A percentile compares a stretch with the other conserved stretches of the same genome.
These are phyloP conservation scores for Acyrthosiphon pisum DNA, from an alignment of 1,140 invertebrate genomes.

Conservation along the genomic window DNA sequence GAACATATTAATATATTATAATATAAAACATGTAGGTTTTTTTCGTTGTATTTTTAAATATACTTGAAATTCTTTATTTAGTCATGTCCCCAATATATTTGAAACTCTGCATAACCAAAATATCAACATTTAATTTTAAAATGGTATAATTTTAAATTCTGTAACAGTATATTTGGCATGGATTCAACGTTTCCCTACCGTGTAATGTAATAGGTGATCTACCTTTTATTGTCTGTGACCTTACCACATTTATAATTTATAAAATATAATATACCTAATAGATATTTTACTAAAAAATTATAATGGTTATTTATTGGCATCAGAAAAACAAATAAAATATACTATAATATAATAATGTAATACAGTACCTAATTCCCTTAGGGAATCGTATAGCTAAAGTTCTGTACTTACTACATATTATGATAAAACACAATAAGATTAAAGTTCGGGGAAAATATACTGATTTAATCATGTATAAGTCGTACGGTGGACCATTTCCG, in stretches of 20 bases:
- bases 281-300: background rate
- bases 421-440: background rate
- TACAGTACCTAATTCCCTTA: background rate
- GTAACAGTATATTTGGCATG: no score
- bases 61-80: no score
- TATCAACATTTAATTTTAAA: no score
- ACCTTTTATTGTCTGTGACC: background rate
- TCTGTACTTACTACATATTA: conserved; percentile 15
- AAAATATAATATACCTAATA: background rate
- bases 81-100: no score
- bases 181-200: no score
- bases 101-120: no score
- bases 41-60: no score
- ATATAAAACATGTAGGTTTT: no score
- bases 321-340: conserved; percentile 14
- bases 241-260: conserved; percentile 7
- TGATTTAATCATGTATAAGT: conserved; percentile 9
- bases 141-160: no score
- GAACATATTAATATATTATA: no score
- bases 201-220: background rate
- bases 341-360: background rate
- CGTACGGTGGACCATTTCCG: background rate
- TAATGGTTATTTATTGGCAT: conserved; percentile 9
- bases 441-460: background rate
- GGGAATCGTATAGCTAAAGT: background rate